Base-by-base conservation (phyloP, 2,888 invertebrate genomes). In the Drosophila falleni region DNA sequence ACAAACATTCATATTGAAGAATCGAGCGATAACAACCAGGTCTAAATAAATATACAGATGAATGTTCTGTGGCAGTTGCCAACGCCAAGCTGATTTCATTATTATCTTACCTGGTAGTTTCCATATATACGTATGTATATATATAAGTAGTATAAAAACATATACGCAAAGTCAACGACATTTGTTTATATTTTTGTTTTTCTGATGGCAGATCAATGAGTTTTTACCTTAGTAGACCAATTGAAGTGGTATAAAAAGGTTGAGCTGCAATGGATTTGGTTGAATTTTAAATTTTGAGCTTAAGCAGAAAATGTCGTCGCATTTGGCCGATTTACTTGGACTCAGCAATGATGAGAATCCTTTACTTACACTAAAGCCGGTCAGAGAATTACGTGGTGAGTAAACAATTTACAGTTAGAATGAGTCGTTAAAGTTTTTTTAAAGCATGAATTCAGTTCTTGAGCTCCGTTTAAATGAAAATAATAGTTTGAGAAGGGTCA, bases 271-370 rank as follows among this genome's bases (percentile, higher is more conserved):
- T 42, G 11, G 10, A 33, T 16, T 61, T 60, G 23, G 42, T 19
- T 60, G 29, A 41, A 23, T 31, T 19, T 29, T 26, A 0, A 6
- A 19, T 44, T 51, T n/a, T 11, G 15, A 29, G 5, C 26, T 29
- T 23, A 47, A 19, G n/a, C 31, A 23, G 41, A 64, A 61, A 41
- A 77, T 77, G 78, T 65, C 69, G 9, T 59, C 73, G 15, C 42
- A 73, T 19, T 63, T 81, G 66, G 81, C 76, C 29, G 64, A 37
- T 23, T 50, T 84, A 37, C 41, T 84, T 4, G 81, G 70, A 11
- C 68, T 81, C 16, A 60, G 67, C 41, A 37, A 39, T 10, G 71
- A 70, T 11, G 74, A 59, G 39, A 70, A 67, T 29, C 46, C 50
- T n/a, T 16, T 29, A 19, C 11, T 46, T 50, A 46, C 42, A 47